Percentiles rank a stretch among this genome's conserved stretches.
These are phyloP conservation scores for Pantelozetes paolii DNA, from an alignment of 2,888 invertebrate species.

Conservation along the genomic window DNA sequence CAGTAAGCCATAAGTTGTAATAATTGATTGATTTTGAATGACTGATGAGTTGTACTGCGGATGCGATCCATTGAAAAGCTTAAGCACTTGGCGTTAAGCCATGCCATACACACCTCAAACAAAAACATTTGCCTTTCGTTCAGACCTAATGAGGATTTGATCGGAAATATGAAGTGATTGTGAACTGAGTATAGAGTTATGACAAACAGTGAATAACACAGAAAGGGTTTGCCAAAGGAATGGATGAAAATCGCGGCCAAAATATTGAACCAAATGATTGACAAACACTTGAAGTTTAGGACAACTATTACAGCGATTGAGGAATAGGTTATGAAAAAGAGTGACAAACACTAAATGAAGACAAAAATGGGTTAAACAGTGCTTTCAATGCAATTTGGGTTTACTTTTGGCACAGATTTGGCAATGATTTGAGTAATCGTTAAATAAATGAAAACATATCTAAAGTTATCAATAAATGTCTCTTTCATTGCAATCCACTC, in stretches of 20 bases:
- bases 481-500: slow-evolving; percentile 29
- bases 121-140: slow-evolving; percentile 45
- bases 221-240: background rate
- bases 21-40: slow-evolving; percentile 40
- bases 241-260: background rate
- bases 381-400: background rate
- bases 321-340: slow-evolving; percentile 23
- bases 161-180: background rate
- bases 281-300: background rate
- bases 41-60: slow-evolving; percentile 26
- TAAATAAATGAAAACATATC: slow-evolving; percentile 3
- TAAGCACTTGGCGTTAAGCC: slow-evolving; percentile 60
- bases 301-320: slow-evolving; percentile 1
- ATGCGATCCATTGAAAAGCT: slow-evolving; percentile 64
- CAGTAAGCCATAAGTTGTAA: slow-evolving; percentile 60
- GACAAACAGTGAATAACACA: slow-evolving; percentile 2
- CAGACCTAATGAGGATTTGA: background rate
- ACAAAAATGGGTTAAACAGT: background rate
- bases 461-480: slow-evolving; percentile 5
- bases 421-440: slow-evolving; percentile 14
- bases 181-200: slow-evolving; percentile 5
- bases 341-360: slow-evolving; percentile 20
- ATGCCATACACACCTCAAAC: slow-evolving; percentile 66
- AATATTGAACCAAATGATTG: slow-evolving; percentile 28
- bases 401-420: slow-evolving; percentile 17